Conservation (phyloP, 2,113 vertebrate genomes). For the Platycercus adscitus region DNA sequence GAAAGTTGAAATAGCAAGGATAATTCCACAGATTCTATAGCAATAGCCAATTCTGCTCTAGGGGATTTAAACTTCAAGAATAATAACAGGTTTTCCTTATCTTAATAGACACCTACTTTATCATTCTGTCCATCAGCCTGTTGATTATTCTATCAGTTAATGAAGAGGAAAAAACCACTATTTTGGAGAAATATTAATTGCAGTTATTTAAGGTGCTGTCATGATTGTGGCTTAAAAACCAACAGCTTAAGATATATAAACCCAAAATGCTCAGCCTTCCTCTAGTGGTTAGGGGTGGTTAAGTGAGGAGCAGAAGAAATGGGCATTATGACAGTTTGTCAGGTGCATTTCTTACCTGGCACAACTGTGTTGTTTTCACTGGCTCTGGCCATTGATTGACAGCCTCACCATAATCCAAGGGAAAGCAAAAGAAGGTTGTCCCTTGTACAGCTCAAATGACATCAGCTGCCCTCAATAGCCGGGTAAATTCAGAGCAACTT, state of each 20-base stretch:
- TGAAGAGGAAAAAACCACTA: conserved; percentile 17
- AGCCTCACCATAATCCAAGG: not conserved
- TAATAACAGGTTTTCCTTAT: not conserved
- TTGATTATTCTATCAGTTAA: conserved; percentile 53
- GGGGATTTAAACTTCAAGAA: conserved; percentile 27
- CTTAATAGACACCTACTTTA: not conserved
- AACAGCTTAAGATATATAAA: conserved; percentile 12
- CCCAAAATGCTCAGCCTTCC: not conserved
- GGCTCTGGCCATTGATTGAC: conserved; percentile 14
- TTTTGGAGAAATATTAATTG: conserved; percentile 63
- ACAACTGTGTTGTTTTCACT: not conserved
- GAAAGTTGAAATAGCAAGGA: conserved; percentile 8
- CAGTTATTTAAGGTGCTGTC: conserved; percentile 31
- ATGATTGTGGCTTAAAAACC: conserved; percentile 40
- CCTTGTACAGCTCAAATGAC: conserved; percentile 6
- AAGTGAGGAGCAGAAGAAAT: not conserved
- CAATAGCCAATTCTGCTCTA: conserved; percentile 30
- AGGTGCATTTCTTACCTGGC: not conserved
- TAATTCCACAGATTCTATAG: conserved; percentile 26
- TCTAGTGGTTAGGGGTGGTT: not conserved
- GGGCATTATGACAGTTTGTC: not conserved
- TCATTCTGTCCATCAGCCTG: not conserved
- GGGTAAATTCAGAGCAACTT: conserved; percentile 21
- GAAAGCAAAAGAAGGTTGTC: conserved; percentile 28
- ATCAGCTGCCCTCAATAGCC: not conserved